Conservation (phyloP, 2,797 vertebrate species). For the Catamblyrhynchus diadema region DNA sequence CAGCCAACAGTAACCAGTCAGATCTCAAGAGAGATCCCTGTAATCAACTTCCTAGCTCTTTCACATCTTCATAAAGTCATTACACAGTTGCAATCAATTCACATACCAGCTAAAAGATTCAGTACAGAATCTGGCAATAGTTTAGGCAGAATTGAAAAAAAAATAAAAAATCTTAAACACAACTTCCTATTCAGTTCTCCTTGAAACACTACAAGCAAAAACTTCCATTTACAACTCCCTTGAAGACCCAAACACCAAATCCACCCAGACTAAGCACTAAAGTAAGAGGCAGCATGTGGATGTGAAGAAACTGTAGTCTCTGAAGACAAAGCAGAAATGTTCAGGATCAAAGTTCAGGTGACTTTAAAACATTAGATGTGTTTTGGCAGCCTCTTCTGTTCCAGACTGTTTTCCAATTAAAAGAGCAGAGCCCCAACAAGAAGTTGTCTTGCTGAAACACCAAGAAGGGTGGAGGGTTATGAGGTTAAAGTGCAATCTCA, state of each 20-base stretch:
- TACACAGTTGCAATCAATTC: neutral
- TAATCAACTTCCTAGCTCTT: neutral
- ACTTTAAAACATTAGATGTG: neutral
- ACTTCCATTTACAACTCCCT: neutral
- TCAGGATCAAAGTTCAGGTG: neutral
- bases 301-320: neutral
- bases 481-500: neutral
- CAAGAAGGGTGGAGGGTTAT: neutral
- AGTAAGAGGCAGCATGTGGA: neutral
- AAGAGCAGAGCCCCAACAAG: neutral
- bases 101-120: neutral
- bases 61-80: neutral
- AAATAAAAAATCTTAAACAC: neutral
- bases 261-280: neutral
- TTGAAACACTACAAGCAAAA: neutral
- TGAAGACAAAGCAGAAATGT: neutral
- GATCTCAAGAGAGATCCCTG: neutral
- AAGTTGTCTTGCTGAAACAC: neutral
- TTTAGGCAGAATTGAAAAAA: neutral
- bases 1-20: neutral
- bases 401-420: neutral
- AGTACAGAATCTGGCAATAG: neutral
- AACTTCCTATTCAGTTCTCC: neutral
- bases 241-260: neutral
- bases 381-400: neutral